Evolutionary conservation across 2,888 invertebrate species (phyloP).

Genomic region (Ophioninae sp.): DNA sequence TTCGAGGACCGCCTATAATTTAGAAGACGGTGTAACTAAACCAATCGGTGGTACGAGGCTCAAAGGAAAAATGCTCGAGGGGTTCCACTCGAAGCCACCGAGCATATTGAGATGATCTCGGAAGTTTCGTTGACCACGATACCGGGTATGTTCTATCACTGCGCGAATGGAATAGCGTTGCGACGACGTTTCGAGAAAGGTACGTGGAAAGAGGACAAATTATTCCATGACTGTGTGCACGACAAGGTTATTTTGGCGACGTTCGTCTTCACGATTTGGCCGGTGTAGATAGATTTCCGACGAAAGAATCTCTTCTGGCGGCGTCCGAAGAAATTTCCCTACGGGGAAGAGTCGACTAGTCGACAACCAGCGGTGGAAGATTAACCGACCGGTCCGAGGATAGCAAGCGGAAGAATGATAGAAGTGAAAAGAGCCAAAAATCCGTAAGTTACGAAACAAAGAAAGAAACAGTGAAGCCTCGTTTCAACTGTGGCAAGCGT

Average conservation of each 20-base stretch:
- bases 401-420: too few relatives aligned
- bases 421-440: too few relatives aligned
- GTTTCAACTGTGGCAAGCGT: constrained; percentile 24
- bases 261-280: constrained; percentile 33
- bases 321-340: constrained; percentile 18
- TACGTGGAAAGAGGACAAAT: constrained; percentile 28
- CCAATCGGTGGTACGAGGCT: constrained; percentile 37
- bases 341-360: not conserved
- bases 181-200: constrained; percentile 45
- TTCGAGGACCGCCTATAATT: constrained; percentile 17
- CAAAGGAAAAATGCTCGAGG: constrained; percentile 45
- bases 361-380: not conserved
- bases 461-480: not conserved
- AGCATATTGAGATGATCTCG: constrained; percentile 35
- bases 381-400: too few relatives aligned
- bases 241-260: constrained; percentile 51
- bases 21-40: constrained; percentile 28
- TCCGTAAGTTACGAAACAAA: too few relatives aligned
- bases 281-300: constrained; percentile 38
- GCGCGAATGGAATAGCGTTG: constrained; percentile 9
- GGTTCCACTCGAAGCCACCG: constrained; percentile 50
- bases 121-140: constrained; percentile 16
- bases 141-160: constrained; percentile 28
- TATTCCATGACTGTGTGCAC: constrained; percentile 39
- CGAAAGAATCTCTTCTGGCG: constrained; percentile 39